Evolutionary conservation across 2,888 invertebrate genomes (phyloP).

Genomic region (Oscheius sp.): DNA sequence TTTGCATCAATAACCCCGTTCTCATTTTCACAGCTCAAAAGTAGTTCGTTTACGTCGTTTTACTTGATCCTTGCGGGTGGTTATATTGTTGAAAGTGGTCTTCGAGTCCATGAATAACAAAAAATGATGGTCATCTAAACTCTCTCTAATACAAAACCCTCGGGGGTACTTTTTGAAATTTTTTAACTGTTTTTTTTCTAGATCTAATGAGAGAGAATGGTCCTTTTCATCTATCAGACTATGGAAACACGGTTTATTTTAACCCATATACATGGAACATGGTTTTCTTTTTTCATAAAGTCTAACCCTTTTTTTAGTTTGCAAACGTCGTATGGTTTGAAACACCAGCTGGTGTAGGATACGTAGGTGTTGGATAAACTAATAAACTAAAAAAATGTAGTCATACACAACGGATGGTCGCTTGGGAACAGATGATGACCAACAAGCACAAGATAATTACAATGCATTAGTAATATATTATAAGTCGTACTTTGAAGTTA

Average conservation of each 20-base stretch:
- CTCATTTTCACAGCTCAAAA: too few species aligned
- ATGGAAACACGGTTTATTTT: constrained; percentile 52
- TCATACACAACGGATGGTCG: constrained; percentile 72
- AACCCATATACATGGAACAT: constrained; percentile 67
- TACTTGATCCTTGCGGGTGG: too few species aligned
- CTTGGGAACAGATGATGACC: constrained; percentile 65
- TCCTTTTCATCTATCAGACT: constrained; percentile 69
- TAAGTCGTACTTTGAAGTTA: background rate
- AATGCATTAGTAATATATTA: constrained; percentile 60
- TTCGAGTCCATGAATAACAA: too few species aligned
- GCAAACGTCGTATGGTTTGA: constrained; percentile 74
- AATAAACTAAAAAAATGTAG: too few species aligned
- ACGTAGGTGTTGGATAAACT: too few species aligned
- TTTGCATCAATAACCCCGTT: too few species aligned
- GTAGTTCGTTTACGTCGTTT: too few species aligned
- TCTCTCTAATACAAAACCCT: too few species aligned
- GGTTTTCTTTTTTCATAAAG: constrained; percentile 31
- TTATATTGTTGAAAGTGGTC: too few species aligned
- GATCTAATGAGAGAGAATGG: constrained; percentile 72
- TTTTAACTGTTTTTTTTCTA: constrained; percentile 39
- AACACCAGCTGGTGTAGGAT: constrained; percentile 75
- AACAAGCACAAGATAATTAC: constrained; percentile 72
- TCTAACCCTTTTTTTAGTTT: constrained; percentile 61
- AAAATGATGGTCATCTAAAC: too few species aligned
- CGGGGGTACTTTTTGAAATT: background rate